Conservation (phyloP, 1,140 invertebrate genomes). For the Chrysopa pallens region DNA sequence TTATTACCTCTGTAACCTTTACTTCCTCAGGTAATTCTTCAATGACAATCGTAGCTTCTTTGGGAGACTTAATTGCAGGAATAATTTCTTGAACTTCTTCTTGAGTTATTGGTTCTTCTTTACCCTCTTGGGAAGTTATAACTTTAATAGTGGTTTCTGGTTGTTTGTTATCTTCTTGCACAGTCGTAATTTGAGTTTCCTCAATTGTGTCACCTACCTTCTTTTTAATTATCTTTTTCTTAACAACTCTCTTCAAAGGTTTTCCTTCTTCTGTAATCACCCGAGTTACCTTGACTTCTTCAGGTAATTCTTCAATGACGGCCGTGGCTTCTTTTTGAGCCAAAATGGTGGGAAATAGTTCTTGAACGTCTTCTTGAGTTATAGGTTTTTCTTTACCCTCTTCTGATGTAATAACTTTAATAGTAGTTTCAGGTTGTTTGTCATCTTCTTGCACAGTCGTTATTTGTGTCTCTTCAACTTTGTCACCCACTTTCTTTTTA, state of each 20-base stretch:
- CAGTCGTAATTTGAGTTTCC: slow-evolving; percentile 6
- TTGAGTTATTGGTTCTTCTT: neutral
- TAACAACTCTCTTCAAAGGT: slow-evolving; percentile 9
- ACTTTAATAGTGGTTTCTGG: slow-evolving; percentile 5
- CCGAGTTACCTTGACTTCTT: slow-evolving; percentile 16
- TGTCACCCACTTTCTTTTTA: slow-evolving; percentile 6
- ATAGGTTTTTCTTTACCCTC: slow-evolving; percentile 7
- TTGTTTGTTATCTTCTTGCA: slow-evolving; percentile 7
- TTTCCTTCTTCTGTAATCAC: slow-evolving; percentile 12
- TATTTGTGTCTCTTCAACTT: slow-evolving; percentile 3
- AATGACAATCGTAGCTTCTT: slow-evolving; percentile 8
- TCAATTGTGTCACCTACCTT: slow-evolving; percentile 3
- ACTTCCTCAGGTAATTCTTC: slow-evolving; percentile 11
- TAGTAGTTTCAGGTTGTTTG: slow-evolving; percentile 6
- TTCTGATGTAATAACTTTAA: slow-evolving; percentile 9
- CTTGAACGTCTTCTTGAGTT: slow-evolving; percentile 1
- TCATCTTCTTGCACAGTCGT: slow-evolving; percentile 5
- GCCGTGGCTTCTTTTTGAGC: slow-evolving; percentile 2
- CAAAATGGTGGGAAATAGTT: neutral
- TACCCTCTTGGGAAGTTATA: slow-evolving; percentile 6
- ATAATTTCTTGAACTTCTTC: slow-evolving; percentile 8
- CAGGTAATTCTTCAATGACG: slow-evolving; percentile 12
- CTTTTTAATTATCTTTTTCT: slow-evolving; percentile 5
- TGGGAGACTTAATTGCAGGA: neutral
- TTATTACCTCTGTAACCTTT: neutral